phyloP scores from a whole-genome alignment of 1,140 invertebrate genomes.

The Eurosta solidaginis region DNA sequence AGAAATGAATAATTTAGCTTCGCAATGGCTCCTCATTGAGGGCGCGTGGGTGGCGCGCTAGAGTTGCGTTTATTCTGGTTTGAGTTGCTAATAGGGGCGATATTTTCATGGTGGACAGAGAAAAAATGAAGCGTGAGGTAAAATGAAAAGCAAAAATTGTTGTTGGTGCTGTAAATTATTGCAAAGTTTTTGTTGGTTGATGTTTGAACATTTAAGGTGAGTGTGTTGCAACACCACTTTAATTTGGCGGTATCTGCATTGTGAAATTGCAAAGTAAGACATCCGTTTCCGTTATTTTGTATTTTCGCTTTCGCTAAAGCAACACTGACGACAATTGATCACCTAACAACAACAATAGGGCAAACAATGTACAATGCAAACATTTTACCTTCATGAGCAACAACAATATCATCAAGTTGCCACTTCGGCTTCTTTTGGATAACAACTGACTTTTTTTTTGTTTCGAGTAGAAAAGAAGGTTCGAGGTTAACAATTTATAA shows the following conservation, averaged over 20 bases:
- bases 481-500: too few relatives aligned
- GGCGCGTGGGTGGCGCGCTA: neutral
- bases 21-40: neutral
- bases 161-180: neutral
- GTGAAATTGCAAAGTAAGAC: neutral
- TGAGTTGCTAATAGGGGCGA: too few relatives aligned
- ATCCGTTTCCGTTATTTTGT: slow-evolving; percentile 22
- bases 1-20: slow-evolving; percentile 25
- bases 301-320: neutral
- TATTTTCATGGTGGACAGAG: too few relatives aligned
- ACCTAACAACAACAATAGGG: neutral
- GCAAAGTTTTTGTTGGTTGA: neutral
- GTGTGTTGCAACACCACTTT: neutral
- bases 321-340: neutral
- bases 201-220: too few relatives aligned
- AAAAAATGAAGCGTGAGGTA: too few relatives aligned
- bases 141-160: neutral
- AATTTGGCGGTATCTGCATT: neutral
- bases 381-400: too few relatives aligned
- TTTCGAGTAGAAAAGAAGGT: too few relatives aligned
- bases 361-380: neutral
- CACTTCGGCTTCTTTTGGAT: too few relatives aligned
- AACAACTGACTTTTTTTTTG: too few relatives aligned
- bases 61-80: too few relatives aligned
- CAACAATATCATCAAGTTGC: neutral